Conservation (phyloP, 1,140 invertebrate genomes). For the Drosophila insularis region DNA sequence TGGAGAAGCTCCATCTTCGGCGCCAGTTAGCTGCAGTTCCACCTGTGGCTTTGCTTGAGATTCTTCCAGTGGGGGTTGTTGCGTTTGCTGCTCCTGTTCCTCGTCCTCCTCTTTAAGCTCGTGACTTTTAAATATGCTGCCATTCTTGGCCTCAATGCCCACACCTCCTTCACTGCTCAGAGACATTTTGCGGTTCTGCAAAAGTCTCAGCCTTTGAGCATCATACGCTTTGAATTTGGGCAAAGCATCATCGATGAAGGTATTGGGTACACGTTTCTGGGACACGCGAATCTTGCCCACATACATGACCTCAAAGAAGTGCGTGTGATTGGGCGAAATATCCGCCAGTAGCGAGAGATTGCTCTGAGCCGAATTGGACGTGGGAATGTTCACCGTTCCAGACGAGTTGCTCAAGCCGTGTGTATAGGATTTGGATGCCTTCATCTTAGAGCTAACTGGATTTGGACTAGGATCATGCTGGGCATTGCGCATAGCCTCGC, state of each 20-base stretch:
- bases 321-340: slow-evolving; percentile 91
- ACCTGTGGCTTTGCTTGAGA: slow-evolving; percentile 27
- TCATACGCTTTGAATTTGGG: slow-evolving; percentile 92
- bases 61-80: slow-evolving; percentile 18
- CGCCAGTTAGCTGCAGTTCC: slow-evolving; percentile 54
- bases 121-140: slow-evolving; percentile 54
- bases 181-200: slow-evolving; percentile 81
- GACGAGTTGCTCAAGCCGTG: slow-evolving; percentile 79
- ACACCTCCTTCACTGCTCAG: slow-evolving; percentile 70
- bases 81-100: slow-evolving; percentile 42
- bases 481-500: slow-evolving; percentile 71
- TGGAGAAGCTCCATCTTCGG: slow-evolving; percentile 53
- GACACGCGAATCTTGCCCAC: slow-evolving; percentile 94
- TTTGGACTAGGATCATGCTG: slow-evolving; percentile 81
- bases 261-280: slow-evolving; percentile 92
- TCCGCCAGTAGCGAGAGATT: slow-evolving; percentile 87
- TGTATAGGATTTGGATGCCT: slow-evolving; percentile 80
- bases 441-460: slow-evolving; percentile 76
- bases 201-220: slow-evolving; percentile 86
- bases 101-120: slow-evolving; percentile 76
- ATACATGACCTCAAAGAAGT: slow-evolving; percentile 94
- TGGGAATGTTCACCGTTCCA: slow-evolving; percentile 80
- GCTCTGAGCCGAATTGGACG: slow-evolving; percentile 74
- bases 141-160: slow-evolving; percentile 59
- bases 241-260: slow-evolving; percentile 95